Conservation (phyloP, 53 echinoderm and acorn worm genomes). For the Echinarachnius parma region DNA sequence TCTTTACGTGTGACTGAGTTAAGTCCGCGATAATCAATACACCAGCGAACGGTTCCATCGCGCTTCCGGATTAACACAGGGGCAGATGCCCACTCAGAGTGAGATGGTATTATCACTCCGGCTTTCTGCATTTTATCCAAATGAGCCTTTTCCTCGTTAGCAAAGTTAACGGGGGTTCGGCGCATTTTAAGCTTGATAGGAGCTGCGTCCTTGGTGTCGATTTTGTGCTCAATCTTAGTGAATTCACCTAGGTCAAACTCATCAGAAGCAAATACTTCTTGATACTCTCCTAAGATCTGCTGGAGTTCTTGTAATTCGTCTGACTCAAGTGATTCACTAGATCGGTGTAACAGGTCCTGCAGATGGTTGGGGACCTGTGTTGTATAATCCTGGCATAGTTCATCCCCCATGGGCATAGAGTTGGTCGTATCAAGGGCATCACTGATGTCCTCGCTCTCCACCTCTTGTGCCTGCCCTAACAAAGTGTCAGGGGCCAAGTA, state of each 20-base stretch:
- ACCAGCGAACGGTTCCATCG: conserved; percentile 23
- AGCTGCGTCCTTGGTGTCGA: conserved; percentile 10
- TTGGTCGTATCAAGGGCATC: too few relatives aligned
- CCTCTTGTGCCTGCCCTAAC: conserved; percentile 31
- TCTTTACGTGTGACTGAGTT: too few relatives aligned
- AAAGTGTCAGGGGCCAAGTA: neutral
- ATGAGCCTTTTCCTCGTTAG: neutral
- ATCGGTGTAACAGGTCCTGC: neutral
- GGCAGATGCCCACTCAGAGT: conserved; percentile 2
- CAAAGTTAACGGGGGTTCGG: conserved; percentile 10
- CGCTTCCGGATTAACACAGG: conserved; percentile 24
- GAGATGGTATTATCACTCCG: conserved; percentile 7
- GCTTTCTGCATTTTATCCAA: neutral
- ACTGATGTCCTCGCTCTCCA: neutral
- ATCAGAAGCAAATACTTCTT: conserved; percentile 10
- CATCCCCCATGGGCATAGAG: too few relatives aligned
- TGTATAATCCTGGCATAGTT: neutral
- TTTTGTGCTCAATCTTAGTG: neutral
- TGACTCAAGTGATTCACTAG: neutral
- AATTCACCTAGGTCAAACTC: conserved; percentile 4
- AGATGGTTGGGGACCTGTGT: conserved; percentile 16
- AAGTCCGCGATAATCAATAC: neutral
- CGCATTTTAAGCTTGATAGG: conserved; percentile 4
- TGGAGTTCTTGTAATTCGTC: neutral
- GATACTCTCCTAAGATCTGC: neutral